Evolutionary conservation across 2,113 vertebrate species (phyloP).

Genomic region (Cyanocitta stelleri): DNA sequence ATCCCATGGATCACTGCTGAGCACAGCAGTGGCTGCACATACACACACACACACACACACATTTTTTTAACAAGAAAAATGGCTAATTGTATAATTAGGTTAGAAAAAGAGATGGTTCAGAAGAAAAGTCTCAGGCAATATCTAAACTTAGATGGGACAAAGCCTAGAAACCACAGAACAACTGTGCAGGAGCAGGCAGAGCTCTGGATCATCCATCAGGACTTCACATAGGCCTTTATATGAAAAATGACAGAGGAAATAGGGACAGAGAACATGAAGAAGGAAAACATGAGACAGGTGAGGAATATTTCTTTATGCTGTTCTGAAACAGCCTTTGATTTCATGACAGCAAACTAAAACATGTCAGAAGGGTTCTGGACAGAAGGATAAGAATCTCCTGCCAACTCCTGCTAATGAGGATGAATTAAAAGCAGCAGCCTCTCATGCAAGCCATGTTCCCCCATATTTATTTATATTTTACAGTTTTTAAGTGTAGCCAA

Average conservation of each 20-base stretch:
- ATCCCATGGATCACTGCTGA: background rate
- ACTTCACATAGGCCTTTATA: background rate
- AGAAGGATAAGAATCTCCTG: background rate
- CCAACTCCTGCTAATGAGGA: background rate
- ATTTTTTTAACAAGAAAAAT: background rate
- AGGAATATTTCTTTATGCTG: background rate
- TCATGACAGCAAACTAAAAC: background rate
- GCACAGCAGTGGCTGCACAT: background rate
- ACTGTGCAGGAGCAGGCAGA: background rate
- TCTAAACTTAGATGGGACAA: background rate
- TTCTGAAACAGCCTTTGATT: background rate
- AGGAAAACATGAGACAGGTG: background rate
- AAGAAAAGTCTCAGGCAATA: background rate
- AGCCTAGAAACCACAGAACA: background rate
- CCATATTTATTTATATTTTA: background rate
- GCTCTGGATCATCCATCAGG: background rate
- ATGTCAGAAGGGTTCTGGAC: background rate
- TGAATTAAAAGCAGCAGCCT: background rate
- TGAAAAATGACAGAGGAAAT: background rate
- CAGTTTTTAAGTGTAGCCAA: background rate
- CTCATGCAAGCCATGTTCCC: background rate
- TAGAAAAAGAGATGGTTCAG: background rate
- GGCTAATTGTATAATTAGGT: background rate
- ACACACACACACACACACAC: rapidly evolving
- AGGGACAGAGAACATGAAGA: background rate